phyloP scores from a whole-genome alignment of 2,888 invertebrate genomes.

The Ischnura elegans region DNA sequence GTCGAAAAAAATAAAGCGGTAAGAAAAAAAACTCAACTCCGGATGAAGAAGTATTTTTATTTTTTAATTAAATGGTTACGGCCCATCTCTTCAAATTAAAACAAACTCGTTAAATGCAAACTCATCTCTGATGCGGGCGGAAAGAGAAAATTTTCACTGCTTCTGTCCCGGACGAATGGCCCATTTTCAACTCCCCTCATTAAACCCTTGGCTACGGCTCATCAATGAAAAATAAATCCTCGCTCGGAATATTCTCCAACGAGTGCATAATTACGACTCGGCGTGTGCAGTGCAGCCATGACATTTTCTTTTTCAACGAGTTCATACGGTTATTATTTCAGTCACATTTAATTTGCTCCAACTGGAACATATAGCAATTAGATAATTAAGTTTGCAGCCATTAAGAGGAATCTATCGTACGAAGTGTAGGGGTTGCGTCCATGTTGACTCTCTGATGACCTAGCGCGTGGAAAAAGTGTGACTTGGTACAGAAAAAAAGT shows the following conservation, averaged over 20 bases:
- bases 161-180: slow-evolving; percentile 17
- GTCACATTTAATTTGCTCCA: background rate
- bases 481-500: too few species aligned
- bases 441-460: background rate
- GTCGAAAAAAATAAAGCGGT: background rate
- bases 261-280: background rate
- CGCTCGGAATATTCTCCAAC: background rate
- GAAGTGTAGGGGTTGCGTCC: background rate
- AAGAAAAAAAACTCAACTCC: background rate
- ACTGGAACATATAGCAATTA: background rate
- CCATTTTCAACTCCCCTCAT: background rate
- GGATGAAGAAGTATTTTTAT: background rate
- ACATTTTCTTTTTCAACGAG: background rate
- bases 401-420: background rate
- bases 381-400: background rate
- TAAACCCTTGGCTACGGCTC: background rate
- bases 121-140: slow-evolving; percentile 4
- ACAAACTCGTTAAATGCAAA: slow-evolving; percentile 9
- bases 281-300: background rate
- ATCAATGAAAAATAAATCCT: slow-evolving; percentile 7
- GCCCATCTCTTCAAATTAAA: slow-evolving; percentile 18
- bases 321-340: background rate
- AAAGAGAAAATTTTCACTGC: slow-evolving; percentile 27
- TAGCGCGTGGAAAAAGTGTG: background rate
- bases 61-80: background rate